Percentiles rank a stretch among this genome's conserved stretches.
Evolutionary conservation across 2,888 invertebrate genomes (phyloP).

Genomic region (Pristionchus mayeri): DNA sequence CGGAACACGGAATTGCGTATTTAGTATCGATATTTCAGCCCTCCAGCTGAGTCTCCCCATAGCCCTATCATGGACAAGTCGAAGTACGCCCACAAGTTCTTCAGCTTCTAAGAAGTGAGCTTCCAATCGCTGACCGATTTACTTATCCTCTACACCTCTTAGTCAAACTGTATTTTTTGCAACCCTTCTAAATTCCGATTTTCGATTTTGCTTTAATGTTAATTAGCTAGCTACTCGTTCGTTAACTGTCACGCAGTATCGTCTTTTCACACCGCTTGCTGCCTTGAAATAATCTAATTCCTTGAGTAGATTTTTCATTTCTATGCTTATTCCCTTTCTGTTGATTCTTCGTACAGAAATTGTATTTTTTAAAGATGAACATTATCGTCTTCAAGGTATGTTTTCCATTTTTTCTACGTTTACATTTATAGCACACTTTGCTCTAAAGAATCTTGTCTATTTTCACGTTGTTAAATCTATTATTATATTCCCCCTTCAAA

Average conservation of each 20-base stretch:
- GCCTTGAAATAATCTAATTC: slow-evolving; percentile 11
- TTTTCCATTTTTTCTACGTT: slow-evolving; percentile 4
- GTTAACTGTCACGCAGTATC: slow-evolving; percentile 30
- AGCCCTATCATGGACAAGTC: slow-evolving; percentile 10
- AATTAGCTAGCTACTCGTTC: slow-evolving; percentile 35
- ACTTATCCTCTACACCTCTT: not conserved
- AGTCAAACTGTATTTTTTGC: not conserved
- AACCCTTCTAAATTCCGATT: not conserved
- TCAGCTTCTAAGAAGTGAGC: slow-evolving; percentile 25
- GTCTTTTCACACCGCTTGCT: slow-evolving; percentile 21
- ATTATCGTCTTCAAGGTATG: slow-evolving; percentile 13
- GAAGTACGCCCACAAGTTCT: slow-evolving; percentile 7
- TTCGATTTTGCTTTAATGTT: slow-evolving; percentile 34
- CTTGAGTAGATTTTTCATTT: slow-evolving; percentile 26
- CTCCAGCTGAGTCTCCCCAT: slow-evolving; percentile 32
- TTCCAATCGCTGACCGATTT: not conserved
- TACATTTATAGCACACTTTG: slow-evolving; percentile 34
- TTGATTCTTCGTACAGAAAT: slow-evolving; percentile 35
- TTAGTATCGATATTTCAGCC: not conserved
- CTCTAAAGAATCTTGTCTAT: slow-evolving; percentile 37
- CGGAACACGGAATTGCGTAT: not conserved
- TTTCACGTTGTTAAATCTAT: slow-evolving; percentile 3
- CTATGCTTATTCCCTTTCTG: slow-evolving; percentile 18
- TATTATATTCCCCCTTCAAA: not conserved
- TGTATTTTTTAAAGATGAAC: not conserved